Evolutionary conservation across 2,888 invertebrate genomes (phyloP), one percentile per base, ranked within the genome.

Genomic region (Andrena marginata): DNA sequence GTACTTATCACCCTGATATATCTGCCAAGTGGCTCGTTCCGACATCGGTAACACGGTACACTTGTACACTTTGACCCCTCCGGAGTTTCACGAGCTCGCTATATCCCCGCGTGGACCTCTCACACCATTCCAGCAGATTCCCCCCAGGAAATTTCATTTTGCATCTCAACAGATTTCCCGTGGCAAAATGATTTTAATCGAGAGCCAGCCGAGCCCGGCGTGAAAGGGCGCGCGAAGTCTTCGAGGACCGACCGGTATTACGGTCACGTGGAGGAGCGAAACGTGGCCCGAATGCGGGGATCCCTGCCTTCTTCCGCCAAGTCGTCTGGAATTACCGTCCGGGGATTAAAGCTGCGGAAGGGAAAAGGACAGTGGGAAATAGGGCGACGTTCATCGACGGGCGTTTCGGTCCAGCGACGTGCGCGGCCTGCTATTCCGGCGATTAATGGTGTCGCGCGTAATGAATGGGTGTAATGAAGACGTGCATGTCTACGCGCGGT

Each of bases 151-250:
- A 79, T 83, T 83, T 79, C 69, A 73, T 79, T 80, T 80, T 23
- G 59, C 31, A 54, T 72, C 54, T 76, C 72, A 75, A n/a, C 35
- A 62, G 48, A 78, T 69, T 70, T 68, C 54, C 51, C 60, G 23
- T 42, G 68, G 85, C 83, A 82, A 86, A 83, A 89, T 86, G 82
- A 88, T 87, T 85, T 87, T 84, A 82, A 89, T 82, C 80, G 77
- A 51, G 65, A 62, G 33, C 23, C 29, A 16, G 20, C 7, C 59
- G 13, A 70, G 23, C 23, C 23, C 23, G 23, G 23, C 16, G 63
- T 16, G 67, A 75, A 71, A 69, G 49, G 49, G 63, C 33, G 59
- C 31, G 16, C 51, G 64, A 26, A 48, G 20, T 51, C 49, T 33
- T 20, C 29, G 48, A 42, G 59, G 31, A 42, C n/a, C 60, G 64